Conservation (phyloP, 1,140 invertebrate species). For the Musca domestica region DNA sequence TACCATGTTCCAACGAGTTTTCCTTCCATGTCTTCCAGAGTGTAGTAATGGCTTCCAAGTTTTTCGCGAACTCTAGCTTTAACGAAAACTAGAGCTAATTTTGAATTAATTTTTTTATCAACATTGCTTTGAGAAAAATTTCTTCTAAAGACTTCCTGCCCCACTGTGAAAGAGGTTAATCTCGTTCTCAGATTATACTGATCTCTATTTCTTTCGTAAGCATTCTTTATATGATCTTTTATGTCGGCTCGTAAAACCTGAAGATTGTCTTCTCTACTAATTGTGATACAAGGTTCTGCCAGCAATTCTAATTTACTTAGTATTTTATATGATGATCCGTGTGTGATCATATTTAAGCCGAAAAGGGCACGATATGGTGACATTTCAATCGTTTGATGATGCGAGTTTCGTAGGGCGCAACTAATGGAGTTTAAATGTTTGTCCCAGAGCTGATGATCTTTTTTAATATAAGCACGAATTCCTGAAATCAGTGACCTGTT, state of each 20-base stretch:
- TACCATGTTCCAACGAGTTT: background rate
- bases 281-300: background rate
- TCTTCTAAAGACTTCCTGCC: no score
- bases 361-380: conserved; percentile 20
- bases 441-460: no score
- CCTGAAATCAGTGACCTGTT: background rate
- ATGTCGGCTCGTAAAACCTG: background rate
- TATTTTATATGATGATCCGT: conserved; percentile 7
- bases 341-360: conserved; percentile 21
- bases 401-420: no score
- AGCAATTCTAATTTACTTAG: background rate
- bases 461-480: no score
- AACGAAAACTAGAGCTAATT: no score
- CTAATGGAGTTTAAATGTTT: no score
- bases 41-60: background rate
- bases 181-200: background rate
- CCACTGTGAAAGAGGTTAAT: background rate
- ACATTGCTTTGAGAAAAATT: background rate
- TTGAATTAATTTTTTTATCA: background rate
- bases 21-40: background rate
- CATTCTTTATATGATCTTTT: background rate
- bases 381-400: no score
- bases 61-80: background rate
- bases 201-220: background rate
- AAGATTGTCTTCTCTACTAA: background rate